Base-by-base conservation (phyloP, 2,888 invertebrate species). In the Lymantria dispar region DNA sequence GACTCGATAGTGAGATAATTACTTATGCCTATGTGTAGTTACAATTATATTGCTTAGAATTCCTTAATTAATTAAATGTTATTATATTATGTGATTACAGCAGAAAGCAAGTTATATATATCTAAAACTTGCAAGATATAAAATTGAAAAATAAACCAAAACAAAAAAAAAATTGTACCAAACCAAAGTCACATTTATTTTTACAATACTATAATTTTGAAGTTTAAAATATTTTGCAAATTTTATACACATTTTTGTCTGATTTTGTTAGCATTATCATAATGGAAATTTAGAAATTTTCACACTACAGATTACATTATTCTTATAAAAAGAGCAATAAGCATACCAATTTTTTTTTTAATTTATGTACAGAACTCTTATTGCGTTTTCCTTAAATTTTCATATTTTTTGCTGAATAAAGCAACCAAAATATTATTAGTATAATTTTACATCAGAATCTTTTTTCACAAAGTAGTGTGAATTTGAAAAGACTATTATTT, bases 331-430 rank as follows among this genome's bases (percentile, higher is more conserved):
- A 76, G 72, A 80, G 80, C 76, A 72, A 72, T 81, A 87, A 86
- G 85, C 84, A 87, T 87, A 89, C 88, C 89, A 89, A 91, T 89
- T 89, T 81, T 74, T 41, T 41, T n/a, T 14, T 14, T 33, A 81
- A 80, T 83, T 85, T 90, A 91, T 91, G 75, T 91, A 90, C 90
- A 90, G 80, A 91, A 90, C 90, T 87, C 90, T 86, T 80, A 77
- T 67, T 79, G 80, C 78, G 45, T 67, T 60, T 61, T 54, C 48
- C 58, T 65, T 31, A 5, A 45, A 58, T 47, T 60, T 56, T 53
- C 52, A 55, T 51, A 64, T 59, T 48, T n/a, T 72, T 63, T 68
- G 69, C 69, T 63, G 62, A 66, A 66, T 53, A 65, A 64, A 15
- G 8, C 10, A 22, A 22, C 30, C 9, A 31, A 1, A 43, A 43